Conservation (phyloP, 2,113 vertebrate species). For the Misgurnus anguillicaudatus region DNA sequence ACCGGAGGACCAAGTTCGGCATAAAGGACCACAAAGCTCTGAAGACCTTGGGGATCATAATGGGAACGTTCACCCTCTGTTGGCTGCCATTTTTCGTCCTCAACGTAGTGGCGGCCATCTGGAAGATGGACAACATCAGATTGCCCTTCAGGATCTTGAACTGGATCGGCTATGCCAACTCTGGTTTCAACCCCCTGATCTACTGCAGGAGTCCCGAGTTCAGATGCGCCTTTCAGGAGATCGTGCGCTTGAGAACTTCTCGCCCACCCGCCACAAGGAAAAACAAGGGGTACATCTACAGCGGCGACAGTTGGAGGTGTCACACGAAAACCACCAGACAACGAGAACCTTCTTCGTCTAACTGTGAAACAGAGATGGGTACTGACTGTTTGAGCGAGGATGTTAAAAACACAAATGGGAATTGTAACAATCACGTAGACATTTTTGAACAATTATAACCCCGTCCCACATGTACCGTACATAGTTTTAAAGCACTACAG, state of each 20-base stretch:
- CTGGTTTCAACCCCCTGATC: slow-evolving; percentile 94
- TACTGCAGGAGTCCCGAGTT: slow-evolving; percentile 96
- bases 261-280: slow-evolving; percentile 69
- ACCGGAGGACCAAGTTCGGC: slow-evolving; percentile 77
- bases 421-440: slow-evolving; percentile 62
- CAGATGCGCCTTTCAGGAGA: slow-evolving; percentile 91
- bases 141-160: slow-evolving; percentile 85
- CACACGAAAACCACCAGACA: slow-evolving; percentile 68
- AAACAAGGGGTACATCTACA: slow-evolving; percentile 75
- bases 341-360: slow-evolving; percentile 61
- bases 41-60: slow-evolving; percentile 96
- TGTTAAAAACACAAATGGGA: slow-evolving; percentile 62
- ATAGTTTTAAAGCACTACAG: slow-evolving; percentile 15
- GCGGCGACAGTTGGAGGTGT: slow-evolving; percentile 68
- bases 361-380: slow-evolving; percentile 66
- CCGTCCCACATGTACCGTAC: neutral
- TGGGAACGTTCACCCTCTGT: slow-evolving; percentile 96
- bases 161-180: slow-evolving; percentile 96
- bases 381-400: slow-evolving; percentile 70
- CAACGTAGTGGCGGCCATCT: slow-evolving; percentile 83
- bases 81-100: slow-evolving; percentile 98
- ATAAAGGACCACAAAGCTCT: slow-evolving; percentile 95
- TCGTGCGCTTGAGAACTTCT: slow-evolving; percentile 78
- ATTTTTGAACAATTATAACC: neutral
- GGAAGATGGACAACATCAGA: slow-evolving; percentile 71